Base-by-base conservation (phyloP, 2,888 invertebrate genomes). In the Petrophora chlorosata region DNA sequence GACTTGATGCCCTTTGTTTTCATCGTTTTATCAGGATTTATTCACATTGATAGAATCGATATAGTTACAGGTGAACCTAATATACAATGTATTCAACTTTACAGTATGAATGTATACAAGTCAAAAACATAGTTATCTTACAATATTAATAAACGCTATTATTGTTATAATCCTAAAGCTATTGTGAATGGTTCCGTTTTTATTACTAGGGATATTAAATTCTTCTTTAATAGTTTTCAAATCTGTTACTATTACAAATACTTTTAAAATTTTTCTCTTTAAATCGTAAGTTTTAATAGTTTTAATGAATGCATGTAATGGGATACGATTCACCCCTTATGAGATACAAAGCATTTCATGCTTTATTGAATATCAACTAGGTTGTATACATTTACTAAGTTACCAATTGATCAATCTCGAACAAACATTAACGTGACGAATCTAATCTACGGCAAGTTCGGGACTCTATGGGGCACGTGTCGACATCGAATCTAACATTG, bases 121-220 rank as follows among this genome's bases (percentile, higher is more conserved):
- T 87, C 89, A 85, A 90, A 89, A 90, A 90, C 87, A 89, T 88
- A 87, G 73, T 77, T 85, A 86, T 87, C 73, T 86, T 88, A 88
- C 80, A 87, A 70, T 81, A 81, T 76, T 69, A 74, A 70, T 86
- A 85, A 82, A 80, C 70, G 77, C 83, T 88, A 88, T 85, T 86
- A 85, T 87, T 87, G 85, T 87, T 84, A 79, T 83, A 75, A 81
- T 73, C 80, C 87, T 87, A 85, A 86, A 86, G 81, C 87, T 88
- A 87, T 79, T 71, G 77, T 79, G 79, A 82, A 85, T 88, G 84
- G 86, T 88, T 88, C 84, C 72, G 76, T 79, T 79, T 82, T 73
- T 69, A 70, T 63, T 67, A 71, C 76, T 83, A 79, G 71, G 69
- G 65, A 70, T 75, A 76, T 73, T 79, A 63, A 71, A 73, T 72